These are phyloP conservation scores for Acanthopagrus latus DNA, from an alignment of 2,797 vertebrate genomes.

Conservation along the genomic window DNA sequence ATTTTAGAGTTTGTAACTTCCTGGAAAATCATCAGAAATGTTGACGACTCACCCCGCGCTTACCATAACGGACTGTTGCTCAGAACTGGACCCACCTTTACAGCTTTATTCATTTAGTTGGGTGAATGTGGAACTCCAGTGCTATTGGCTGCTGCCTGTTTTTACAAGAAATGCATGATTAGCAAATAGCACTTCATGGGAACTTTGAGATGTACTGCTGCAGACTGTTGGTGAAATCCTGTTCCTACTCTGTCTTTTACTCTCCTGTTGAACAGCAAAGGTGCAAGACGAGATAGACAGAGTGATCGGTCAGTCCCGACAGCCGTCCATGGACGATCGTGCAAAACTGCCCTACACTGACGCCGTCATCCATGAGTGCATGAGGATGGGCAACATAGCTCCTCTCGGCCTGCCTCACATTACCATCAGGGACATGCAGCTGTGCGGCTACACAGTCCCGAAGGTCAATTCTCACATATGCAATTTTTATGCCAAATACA, in stretches of 20 bases:
- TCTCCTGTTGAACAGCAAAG: conserved; percentile 45
- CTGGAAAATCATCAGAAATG: no score
- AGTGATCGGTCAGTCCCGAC: conserved; percentile 62
- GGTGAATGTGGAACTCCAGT: no score
- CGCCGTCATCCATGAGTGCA: conserved; percentile 72
- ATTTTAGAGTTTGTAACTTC: no score
- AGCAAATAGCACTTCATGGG: no score
- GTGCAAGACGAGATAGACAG: conserved; percentile 70
- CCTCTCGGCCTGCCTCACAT: conserved; percentile 57
- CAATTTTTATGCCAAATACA: background rate
- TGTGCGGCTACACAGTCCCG: conserved; percentile 62
- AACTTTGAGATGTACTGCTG: no score
- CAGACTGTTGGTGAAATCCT: background rate
- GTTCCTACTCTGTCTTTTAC: background rate
- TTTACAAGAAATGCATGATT: no score
- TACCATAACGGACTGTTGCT: no score
- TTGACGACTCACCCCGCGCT: no score
- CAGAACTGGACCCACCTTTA: no score
- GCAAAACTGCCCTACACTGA: conserved; percentile 67
- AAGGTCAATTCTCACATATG: conserved; percentile 35
- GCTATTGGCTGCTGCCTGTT: no score
- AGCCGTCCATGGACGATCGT: conserved; percentile 56
- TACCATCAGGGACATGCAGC: conserved; percentile 47
- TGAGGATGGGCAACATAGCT: conserved; percentile 62
- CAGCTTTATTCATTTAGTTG: no score